phyloP scores from a whole-genome alignment of 2,113 vertebrate species.

The Vanacampus margaritifer region DNA sequence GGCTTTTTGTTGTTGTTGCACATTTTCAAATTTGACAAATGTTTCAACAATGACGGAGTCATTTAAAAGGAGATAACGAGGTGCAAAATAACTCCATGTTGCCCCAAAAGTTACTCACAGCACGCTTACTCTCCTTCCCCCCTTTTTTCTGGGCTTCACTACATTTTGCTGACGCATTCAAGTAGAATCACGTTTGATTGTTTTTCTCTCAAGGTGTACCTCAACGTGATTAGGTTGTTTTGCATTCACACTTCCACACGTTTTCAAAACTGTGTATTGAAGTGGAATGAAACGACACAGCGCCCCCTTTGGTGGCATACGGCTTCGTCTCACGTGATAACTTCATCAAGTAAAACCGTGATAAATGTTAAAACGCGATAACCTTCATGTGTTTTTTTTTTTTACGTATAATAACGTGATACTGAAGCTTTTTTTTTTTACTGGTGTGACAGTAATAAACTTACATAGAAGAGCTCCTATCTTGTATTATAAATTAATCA shows the following conservation, averaged over 20 bases:
- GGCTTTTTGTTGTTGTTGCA: neutral
- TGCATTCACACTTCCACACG: neutral
- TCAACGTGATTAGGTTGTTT: neutral
- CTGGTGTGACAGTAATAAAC: no score
- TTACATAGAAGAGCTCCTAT: no score
- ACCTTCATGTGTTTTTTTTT: no score
- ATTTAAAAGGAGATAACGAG: constrained; percentile 1
- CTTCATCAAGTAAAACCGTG: no score
- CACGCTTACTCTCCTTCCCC: neutral
- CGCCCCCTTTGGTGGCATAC: neutral
- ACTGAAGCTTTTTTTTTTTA: no score
- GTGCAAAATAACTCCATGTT: constrained; percentile 3
- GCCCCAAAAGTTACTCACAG: neutral
- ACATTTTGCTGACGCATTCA: neutral
- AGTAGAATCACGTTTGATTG: neutral
- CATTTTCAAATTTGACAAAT: neutral
- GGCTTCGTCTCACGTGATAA: neutral
- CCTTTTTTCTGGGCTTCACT: neutral
- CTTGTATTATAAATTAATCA: no score
- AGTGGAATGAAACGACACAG: neutral
- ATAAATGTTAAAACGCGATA: no score
- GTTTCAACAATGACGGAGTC: neutral
- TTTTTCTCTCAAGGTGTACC: neutral
- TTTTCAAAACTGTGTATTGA: neutral
- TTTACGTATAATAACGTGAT: no score